These are phyloP conservation scores for Aromia moschata DNA, from an alignment of 2,888 invertebrate species.

Conservation along the genomic window DNA sequence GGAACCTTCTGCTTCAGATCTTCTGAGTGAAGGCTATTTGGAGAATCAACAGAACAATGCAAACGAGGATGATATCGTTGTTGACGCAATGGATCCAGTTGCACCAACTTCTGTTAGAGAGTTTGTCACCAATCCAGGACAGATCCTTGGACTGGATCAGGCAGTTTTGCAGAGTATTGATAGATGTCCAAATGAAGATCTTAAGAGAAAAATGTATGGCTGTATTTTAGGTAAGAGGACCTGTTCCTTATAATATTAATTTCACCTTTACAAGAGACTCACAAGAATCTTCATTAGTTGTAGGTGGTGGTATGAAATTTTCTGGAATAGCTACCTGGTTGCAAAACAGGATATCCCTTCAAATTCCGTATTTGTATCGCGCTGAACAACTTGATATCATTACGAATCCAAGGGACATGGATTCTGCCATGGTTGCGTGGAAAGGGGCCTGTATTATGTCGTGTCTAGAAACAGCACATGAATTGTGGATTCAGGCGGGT, in stretches of 20 bases:
- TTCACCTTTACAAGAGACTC: background rate
- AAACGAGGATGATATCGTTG: constrained; percentile 77
- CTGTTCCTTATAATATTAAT: background rate
- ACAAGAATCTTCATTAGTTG: constrained; percentile 63
- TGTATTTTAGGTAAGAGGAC: constrained; percentile 71
- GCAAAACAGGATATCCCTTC: constrained; percentile 84
- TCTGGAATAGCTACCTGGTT: constrained; percentile 82
- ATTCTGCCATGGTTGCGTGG: constrained; percentile 90
- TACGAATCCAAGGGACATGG: constrained; percentile 90
- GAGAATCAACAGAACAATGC: constrained; percentile 67
- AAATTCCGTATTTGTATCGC: constrained; percentile 82
- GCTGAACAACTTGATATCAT: constrained; percentile 88
- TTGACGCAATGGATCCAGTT: constrained; percentile 69
- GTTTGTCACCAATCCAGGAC: constrained; percentile 77
- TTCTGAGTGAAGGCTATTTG: constrained; percentile 63
- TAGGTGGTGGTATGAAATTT: constrained; percentile 92
- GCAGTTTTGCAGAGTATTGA: constrained; percentile 93
- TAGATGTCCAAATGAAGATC: constrained; percentile 75
- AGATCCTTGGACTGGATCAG: constrained; percentile 87
- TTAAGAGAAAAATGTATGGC: constrained; percentile 93
- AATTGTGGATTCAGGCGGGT: constrained; percentile 85
- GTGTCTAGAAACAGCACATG: constrained; percentile 90
- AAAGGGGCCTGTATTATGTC: constrained; percentile 95
- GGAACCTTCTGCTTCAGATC: constrained; percentile 63
- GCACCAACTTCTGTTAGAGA: constrained; percentile 65